phyloP scores from a whole-genome alignment of 2,113 vertebrate species.

The Puntigrus tetrazona region DNA sequence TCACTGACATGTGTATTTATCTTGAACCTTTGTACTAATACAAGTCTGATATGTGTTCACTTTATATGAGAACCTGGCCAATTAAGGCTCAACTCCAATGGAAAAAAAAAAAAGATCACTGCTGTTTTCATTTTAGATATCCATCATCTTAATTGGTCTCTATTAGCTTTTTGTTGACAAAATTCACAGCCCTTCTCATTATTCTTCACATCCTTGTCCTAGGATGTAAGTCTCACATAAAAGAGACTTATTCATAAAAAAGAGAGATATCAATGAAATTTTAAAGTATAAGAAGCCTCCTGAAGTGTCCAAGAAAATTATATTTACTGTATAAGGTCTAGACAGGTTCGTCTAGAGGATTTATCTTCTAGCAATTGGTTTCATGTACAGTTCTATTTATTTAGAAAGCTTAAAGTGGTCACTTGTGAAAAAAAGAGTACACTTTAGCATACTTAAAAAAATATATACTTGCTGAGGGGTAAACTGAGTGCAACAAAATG shows the following conservation, averaged over 20 bases:
- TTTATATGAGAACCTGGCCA: background rate
- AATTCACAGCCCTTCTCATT: constrained; percentile 11
- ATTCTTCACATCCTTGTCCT: background rate
- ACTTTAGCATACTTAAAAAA: background rate
- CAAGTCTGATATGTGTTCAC: background rate
- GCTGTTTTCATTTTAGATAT: constrained; percentile 22
- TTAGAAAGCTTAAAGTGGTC: constrained; percentile 19
- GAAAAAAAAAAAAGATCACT: background rate
- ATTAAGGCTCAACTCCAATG: constrained; percentile 6
- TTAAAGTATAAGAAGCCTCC: background rate
- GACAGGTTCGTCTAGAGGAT: background rate
- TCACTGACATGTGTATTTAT: background rate
- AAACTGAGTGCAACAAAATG: too few relatives aligned
- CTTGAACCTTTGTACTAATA: background rate
- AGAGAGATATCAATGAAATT: background rate
- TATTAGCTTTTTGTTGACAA: constrained; percentile 20
- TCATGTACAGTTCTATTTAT: constrained; percentile 55
- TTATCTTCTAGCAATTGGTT: background rate
- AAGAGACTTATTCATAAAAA: constrained; percentile 9
- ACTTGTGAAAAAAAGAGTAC: background rate
- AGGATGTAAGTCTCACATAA: background rate
- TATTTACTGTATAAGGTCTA: background rate
- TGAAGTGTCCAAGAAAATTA: background rate
- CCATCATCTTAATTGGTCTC: constrained; percentile 40
- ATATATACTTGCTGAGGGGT: too few relatives aligned